Conservation (phyloP, 2,797 vertebrate genomes). For the Scarus forsteni region DNA sequence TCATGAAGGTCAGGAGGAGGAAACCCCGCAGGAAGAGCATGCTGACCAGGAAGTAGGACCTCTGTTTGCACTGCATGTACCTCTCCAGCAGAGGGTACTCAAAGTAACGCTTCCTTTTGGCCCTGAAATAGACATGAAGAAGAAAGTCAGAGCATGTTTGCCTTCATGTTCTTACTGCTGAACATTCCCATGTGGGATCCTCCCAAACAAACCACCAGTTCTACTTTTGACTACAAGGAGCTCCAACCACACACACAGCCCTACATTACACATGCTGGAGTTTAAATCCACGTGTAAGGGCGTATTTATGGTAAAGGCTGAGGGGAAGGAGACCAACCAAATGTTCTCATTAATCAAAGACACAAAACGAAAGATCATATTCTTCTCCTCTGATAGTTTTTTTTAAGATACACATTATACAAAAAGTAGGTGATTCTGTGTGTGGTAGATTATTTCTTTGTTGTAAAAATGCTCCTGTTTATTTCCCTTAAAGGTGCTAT, state of each 20-base stretch:
- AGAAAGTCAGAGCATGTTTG: slow-evolving; percentile 28
- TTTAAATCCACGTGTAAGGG: not conserved
- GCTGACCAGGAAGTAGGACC: slow-evolving; percentile 89
- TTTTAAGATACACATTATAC: no score
- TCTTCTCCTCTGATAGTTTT: no score
- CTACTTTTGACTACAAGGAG: slow-evolving; percentile 28
- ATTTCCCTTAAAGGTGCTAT: no score
- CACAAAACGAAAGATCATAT: no score
- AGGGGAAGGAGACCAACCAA: slow-evolving; percentile 9
- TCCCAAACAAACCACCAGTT: slow-evolving; percentile 17
- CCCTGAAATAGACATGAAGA: slow-evolving; percentile 54
- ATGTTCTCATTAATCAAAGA: not conserved
- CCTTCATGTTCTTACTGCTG: slow-evolving; percentile 18
- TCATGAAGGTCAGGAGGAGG: slow-evolving; percentile 91
- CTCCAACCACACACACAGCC: slow-evolving; percentile 9
- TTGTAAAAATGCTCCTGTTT: no score
- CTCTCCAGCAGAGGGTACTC: slow-evolving; percentile 96
- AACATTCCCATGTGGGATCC: slow-evolving; percentile 6
- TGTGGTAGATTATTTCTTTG: no score
- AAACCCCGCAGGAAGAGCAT: slow-evolving; percentile 92
- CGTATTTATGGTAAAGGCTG: not conserved
- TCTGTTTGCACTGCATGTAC: slow-evolving; percentile 94
- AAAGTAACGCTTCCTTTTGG: slow-evolving; percentile 93
- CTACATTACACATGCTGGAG: not conserved
- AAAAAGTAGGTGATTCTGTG: no score